A percentile compares a stretch with the other conserved stretches of the same genome.
phyloP scores from a whole-genome alignment of 2,797 vertebrate species.

The Acanthiza pusilla region DNA sequence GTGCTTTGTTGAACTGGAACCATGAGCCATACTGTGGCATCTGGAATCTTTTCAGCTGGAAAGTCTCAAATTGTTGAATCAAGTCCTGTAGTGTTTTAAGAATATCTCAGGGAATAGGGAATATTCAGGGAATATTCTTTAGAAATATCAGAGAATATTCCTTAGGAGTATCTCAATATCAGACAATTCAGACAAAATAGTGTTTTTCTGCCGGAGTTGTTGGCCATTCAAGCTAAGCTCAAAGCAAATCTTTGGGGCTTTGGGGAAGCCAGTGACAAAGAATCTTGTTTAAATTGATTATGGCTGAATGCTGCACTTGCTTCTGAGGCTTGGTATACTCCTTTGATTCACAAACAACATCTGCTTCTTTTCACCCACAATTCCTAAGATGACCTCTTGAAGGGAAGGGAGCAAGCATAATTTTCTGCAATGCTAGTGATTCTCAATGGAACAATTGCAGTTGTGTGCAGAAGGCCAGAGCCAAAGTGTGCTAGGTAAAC shows the following conservation, averaged over 20 bases:
- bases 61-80: neutral
- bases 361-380: neutral
- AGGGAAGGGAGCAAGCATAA: neutral
- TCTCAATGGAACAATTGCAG: neutral
- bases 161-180: neutral
- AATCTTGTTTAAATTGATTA: neutral
- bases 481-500: neutral
- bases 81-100: neutral
- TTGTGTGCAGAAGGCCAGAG: neutral
- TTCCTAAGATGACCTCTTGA: neutral
- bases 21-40: neutral
- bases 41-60: neutral
- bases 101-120: neutral
- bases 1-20: neutral
- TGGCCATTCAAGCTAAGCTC: neutral
- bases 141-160: too few relatives aligned
- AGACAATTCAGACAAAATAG: neutral
- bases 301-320: neutral
- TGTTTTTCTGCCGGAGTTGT: slow-evolving; percentile 13
- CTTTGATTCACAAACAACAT: neutral
- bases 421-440: neutral
- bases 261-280: neutral
- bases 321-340: neutral
- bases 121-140: too few relatives aligned
- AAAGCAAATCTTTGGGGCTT: neutral